These are phyloP conservation scores for Pollenia labialis DNA, from an alignment of 2,888 invertebrate species.

Conservation along the genomic window DNA sequence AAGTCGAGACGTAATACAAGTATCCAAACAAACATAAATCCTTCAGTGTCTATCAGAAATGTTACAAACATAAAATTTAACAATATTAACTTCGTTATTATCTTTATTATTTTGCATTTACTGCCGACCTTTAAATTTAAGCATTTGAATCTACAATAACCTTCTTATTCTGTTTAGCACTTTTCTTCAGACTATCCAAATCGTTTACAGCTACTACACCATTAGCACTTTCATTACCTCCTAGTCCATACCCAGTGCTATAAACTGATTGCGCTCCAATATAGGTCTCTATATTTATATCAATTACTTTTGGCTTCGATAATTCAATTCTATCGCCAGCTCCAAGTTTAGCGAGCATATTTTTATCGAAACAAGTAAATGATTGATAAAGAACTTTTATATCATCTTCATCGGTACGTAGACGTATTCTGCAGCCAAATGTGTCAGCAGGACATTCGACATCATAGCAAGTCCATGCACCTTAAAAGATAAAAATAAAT, in stretches of 20 bases:
- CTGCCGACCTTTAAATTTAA: not conserved
- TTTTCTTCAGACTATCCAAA: constrained; percentile 23
- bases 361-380: constrained; percentile 44
- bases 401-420: not conserved
- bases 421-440: constrained; percentile 51
- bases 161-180: constrained; percentile 8
- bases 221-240: constrained; percentile 44
- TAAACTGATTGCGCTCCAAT: constrained; percentile 45
- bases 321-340: constrained; percentile 20
- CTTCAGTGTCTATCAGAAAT: no score
- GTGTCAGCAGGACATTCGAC: constrained; percentile 47
- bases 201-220: constrained; percentile 31
- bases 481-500: not conserved
- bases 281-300: constrained; percentile 50
- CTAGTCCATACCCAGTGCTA: constrained; percentile 35
- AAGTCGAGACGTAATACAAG: no score
- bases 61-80: no score
- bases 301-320: not conserved
- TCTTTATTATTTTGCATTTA: no score
- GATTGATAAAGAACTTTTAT: constrained; percentile 1
- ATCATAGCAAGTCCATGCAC: constrained; percentile 56
- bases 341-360: not conserved
- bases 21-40: no score
- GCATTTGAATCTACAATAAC: not conserved
- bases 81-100: no score